phyloP scores from a whole-genome alignment of 2,113 vertebrate genomes.

The Microcebus murinus region DNA sequence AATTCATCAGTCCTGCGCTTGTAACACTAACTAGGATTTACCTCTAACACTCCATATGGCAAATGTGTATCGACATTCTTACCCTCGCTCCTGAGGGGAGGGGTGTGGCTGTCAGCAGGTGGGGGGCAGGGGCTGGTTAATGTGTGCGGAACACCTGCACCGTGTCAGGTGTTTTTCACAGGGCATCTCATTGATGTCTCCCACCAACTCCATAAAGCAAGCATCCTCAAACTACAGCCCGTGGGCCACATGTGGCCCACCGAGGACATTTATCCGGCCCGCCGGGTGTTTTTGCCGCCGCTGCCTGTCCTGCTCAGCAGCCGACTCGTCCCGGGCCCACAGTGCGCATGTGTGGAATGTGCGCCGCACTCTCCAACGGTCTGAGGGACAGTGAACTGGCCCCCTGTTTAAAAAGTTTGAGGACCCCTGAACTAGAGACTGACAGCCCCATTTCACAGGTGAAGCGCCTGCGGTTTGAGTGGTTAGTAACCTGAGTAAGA shows the following conservation, averaged over 20 bases:
- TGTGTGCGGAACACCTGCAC: no score
- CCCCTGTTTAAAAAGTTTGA: no score
- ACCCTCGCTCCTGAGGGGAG: neutral
- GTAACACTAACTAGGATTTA: neutral
- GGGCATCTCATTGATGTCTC: neutral
- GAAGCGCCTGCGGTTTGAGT: neutral
- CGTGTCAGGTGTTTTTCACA: neutral
- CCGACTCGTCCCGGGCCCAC: no score
- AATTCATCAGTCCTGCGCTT: neutral
- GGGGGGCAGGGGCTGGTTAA: neutral
- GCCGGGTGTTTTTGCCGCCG: no score
- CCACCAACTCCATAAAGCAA: neutral
- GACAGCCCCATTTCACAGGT: neutral
- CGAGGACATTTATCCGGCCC: no score
- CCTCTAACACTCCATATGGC: neutral
- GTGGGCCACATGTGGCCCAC: no score
- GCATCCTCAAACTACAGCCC: no score
- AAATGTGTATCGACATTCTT: neutral
- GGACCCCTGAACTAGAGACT: neutral
- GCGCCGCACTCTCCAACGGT: no score
- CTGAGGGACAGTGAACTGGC: no score
- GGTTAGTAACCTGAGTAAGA: neutral
- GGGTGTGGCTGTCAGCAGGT: neutral
- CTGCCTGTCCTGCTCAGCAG: no score
- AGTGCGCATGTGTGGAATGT: no score